Evolutionary conservation across 2,888 invertebrate species (phyloP), one percentile per base, ranked within the genome.

Genomic region (Eupithecia centaureata): DNA sequence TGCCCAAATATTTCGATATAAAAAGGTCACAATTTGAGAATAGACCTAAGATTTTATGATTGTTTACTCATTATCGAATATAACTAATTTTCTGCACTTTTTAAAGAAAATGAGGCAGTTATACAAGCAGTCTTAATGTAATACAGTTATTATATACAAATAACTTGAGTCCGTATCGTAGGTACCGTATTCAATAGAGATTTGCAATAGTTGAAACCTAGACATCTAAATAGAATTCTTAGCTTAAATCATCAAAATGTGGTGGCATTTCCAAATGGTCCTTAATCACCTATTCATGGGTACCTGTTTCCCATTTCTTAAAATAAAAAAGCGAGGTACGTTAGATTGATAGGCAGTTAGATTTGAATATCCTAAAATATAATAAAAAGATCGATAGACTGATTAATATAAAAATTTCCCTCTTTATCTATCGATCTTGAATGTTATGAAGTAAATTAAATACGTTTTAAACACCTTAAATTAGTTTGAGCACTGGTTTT

Each of bases 321-420:
- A n/a, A n/a, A n/a, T n/a, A n/a, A n/a, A n/a, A n/a, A n/a, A n/a
- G n/a, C n/a, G n/a, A n/a, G n/a, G n/a, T n/a, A n/a, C n/a, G n/a
- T n/a, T 52, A 42, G 0, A 42, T 18, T 52, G 2, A 27, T 15
- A 1, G 52, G 52, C 27, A 27, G 25, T 25, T 5, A 52, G 52
- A 15, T 27, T 52, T 27, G 15, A 27, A 42, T 27, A 42, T 42
- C 18, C 30, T 51, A 54, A 15, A 61, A 54, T 62, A 64, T 5
- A 35, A 22, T 42, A 47, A 10, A 62, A 65, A 65, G 69, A 69
- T 69, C 65, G 69, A 65, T 65, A 35, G 65, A 65, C 69, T 69
- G 69, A 69, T 5, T 65, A 59, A 42, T 58, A 54, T 62, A 27
- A 64, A n/a, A 27, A 25, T 64, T 42, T 68, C 63, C 58, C 58